These are phyloP conservation scores for Polypedilum vanderplanki DNA, from an alignment of 1,140 invertebrate species.

Conservation along the genomic window DNA sequence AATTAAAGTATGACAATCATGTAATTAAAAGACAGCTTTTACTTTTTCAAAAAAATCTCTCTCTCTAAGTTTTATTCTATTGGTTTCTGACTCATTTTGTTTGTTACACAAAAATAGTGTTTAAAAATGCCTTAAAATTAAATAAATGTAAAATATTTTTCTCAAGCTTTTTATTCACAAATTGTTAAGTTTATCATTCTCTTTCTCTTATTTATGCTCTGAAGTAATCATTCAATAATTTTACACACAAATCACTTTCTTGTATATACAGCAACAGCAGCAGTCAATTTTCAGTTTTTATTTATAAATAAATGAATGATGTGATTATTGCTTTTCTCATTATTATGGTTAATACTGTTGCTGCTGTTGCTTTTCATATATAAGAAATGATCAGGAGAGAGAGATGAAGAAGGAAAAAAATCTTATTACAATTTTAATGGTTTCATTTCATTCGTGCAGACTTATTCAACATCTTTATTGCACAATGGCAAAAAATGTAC, in stretches of 20 bases:
- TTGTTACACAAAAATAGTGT: background rate
- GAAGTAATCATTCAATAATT: background rate
- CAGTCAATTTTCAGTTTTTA: background rate
- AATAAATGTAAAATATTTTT: constrained; percentile 3
- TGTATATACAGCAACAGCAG: background rate
- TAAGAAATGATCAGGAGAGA: background rate
- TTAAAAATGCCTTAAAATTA: background rate
- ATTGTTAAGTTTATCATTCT: no score
- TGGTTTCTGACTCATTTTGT: constrained; percentile 17
- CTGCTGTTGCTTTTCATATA: background rate
- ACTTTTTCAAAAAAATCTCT: background rate
- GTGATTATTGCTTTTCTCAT: background rate
- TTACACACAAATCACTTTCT: constrained; percentile 8
- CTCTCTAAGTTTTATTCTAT: background rate
- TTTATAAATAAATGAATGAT: constrained; percentile 10
- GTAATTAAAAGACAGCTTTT: background rate
- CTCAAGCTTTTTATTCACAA: no score
- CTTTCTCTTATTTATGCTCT: no score
- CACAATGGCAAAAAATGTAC: constrained; percentile 27
- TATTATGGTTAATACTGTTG: background rate
- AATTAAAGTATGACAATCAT: background rate
- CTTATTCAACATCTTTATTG: constrained; percentile 29
- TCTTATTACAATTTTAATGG: constrained; percentile 19
- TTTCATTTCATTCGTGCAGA: constrained; percentile 21
- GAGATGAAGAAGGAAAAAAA: background rate